phyloP scores from a whole-genome alignment of 2,113 vertebrate species.

The Sebastes schlegelii region DNA sequence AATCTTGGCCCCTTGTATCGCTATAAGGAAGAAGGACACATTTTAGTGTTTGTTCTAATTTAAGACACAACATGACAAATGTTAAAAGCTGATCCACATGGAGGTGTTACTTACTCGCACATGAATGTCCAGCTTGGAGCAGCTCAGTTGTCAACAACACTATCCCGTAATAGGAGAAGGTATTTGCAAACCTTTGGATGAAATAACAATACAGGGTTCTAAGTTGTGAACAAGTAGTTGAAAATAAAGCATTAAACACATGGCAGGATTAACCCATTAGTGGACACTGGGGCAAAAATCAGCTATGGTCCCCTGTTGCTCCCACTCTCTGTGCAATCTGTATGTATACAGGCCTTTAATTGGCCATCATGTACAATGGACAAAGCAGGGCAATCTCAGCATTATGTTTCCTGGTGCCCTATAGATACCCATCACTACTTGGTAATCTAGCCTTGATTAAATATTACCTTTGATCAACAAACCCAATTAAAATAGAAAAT shows the following conservation, averaged over 20 bases:
- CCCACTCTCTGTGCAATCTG: neutral
- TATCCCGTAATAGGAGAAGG: constrained; percentile 93
- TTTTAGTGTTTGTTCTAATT: neutral
- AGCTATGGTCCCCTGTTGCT: no score
- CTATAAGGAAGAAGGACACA: constrained; percentile 64
- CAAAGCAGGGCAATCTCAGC: neutral
- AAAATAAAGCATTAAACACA: constrained; percentile 11
- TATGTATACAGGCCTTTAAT: neutral
- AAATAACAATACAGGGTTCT: constrained; percentile 24
- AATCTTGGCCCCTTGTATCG: constrained; percentile 83
- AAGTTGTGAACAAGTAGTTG: neutral
- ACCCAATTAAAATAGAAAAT: constrained; percentile 22
- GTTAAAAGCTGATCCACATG: neutral
- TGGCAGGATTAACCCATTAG: neutral
- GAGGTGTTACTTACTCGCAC: constrained; percentile 84
- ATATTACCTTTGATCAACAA: constrained; percentile 1
- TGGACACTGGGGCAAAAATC: neutral
- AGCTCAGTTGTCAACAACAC: constrained; percentile 93
- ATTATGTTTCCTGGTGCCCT: no score
- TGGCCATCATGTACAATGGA: neutral
- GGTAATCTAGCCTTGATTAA: neutral
- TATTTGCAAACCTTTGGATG: constrained; percentile 89
- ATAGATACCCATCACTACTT: no score
- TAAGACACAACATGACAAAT: neutral
- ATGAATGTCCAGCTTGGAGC: constrained; percentile 90